Evolutionary conservation across 1,140 invertebrate species (phyloP), one percentile per base, ranked within the genome.

Genomic region (Polypedilum vanderplanki): DNA sequence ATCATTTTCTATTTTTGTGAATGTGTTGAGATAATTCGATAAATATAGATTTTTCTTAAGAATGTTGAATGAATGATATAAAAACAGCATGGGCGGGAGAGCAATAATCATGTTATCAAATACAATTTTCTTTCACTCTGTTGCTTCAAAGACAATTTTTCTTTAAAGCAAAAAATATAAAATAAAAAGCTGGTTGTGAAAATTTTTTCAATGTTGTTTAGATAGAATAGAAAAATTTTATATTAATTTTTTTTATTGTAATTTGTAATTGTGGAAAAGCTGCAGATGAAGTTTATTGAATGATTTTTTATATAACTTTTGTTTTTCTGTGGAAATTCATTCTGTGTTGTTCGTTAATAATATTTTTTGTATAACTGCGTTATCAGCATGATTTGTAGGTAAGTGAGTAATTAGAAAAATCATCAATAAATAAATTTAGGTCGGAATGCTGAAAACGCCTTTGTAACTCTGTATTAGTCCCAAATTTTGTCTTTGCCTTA

Each of bases 241-340:
- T 57, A n/a, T 3, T 57, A 57, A n/a, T n/a, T 57, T 57, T 57
- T 57, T 57, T n/a, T n/a, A 57, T 57, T 57, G 46, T 57, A 12
- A 57, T 57, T n/a, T 57, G 46, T 57, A n/a, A 57, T 33, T 57
- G 46, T 57, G 46, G 46, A 57, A 33, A 57, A 57, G 46, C 46
- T 57, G 46, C 65, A 70, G 65, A 22, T 70, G 65, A 20, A 70
- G 20, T 70, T 70, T 70, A 70, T 70, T 70, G 46, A 57, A 57
- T 57, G 46, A 57, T 57, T 57, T 57, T 57, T 57, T 57, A 57
- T 57, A 33, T 33, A 33, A 33, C 24, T 33, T 57, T 57, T 57
- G 12, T 57, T 33, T n/a, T 57, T 57, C 46, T 57, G 46, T 57
- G 46, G 46, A 57, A 12, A 57, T 57, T 57, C 46, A 57, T 57